Conservation (phyloP, 2,888 invertebrate species). For the Ophioninae sp. region DNA sequence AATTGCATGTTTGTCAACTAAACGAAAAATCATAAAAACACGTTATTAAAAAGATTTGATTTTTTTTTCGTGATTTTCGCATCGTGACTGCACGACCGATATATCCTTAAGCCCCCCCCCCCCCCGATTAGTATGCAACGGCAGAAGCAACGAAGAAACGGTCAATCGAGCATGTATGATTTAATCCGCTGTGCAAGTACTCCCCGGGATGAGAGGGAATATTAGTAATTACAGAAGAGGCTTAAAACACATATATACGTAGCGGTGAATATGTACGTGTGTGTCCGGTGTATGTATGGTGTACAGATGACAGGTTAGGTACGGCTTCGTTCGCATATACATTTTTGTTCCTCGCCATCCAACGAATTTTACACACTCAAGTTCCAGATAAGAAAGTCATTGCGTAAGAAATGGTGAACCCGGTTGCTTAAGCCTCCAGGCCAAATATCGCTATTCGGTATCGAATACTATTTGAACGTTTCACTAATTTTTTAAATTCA, state of each 20-base stretch:
- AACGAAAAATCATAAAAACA: not conserved
- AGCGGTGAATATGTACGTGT: not conserved
- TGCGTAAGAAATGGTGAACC: conserved; percentile 33
- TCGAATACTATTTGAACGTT: not conserved
- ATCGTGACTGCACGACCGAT: not conserved
- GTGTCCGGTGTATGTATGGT: not conserved
- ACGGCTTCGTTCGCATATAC: conserved; percentile 28
- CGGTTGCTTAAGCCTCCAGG: conserved; percentile 7
- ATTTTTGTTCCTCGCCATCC: conserved; percentile 17
- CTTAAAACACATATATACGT: conserved; percentile 14
- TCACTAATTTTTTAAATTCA: not conserved
- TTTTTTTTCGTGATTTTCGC: conserved; percentile 5
- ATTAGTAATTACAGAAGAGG: conserved; percentile 53
- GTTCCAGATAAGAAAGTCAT: conserved; percentile 54
- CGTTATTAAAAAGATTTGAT: not conserved
- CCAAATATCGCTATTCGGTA: conserved; percentile 20
- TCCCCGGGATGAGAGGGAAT: conserved; percentile 26
- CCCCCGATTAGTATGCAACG: conserved; percentile 17
- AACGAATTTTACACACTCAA: conserved; percentile 44
- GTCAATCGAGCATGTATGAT: conserved; percentile 52
- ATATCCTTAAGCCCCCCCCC: not conserved
- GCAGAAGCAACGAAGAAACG: conserved; percentile 32
- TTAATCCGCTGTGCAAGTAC: conserved; percentile 51
- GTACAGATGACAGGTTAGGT: conserved; percentile 27
- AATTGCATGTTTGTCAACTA: not conserved